Conservation (phyloP, 2,888 invertebrate genomes). For the Aphodius sticticus region DNA sequence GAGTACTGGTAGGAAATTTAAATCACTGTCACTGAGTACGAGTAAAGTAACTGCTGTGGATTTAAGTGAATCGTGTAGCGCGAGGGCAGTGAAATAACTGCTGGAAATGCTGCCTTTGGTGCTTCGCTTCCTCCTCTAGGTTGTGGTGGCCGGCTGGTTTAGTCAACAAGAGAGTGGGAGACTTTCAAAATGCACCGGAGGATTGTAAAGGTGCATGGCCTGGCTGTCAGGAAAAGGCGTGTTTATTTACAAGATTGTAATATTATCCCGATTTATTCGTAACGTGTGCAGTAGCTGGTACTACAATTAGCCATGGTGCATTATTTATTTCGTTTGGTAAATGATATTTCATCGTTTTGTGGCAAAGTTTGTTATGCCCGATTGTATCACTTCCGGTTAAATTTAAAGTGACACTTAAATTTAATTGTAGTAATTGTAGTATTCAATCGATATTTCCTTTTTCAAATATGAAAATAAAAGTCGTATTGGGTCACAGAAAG, state of each 20-base stretch:
- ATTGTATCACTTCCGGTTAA: too few relatives aligned
- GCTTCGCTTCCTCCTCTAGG: background rate
- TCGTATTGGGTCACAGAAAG: too few relatives aligned
- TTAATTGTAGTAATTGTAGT: too few relatives aligned
- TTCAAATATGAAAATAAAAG: too few relatives aligned
- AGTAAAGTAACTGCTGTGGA: background rate
- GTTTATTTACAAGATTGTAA: background rate
- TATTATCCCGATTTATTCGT: background rate
- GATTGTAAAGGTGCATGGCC: conserved; percentile 4
- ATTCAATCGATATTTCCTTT: too few relatives aligned
- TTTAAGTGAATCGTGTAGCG: background rate
- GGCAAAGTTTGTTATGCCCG: too few relatives aligned
- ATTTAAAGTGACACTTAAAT: too few relatives aligned
- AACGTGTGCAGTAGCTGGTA: background rate
- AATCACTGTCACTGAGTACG: background rate
- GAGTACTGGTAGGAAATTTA: background rate
- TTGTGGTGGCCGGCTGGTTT: background rate
- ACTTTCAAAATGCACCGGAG: conserved; percentile 4
- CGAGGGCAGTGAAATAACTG: background rate
- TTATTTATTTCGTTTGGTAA: background rate
- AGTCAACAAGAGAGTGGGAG: background rate
- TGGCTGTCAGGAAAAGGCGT: conserved; percentile 4
- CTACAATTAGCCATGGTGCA: background rate
- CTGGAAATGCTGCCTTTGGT: background rate
- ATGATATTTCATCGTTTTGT: background rate